These are phyloP conservation scores for Drosophila differens DNA, from an alignment of 2,888 invertebrate genomes.

Conservation along the genomic window DNA sequence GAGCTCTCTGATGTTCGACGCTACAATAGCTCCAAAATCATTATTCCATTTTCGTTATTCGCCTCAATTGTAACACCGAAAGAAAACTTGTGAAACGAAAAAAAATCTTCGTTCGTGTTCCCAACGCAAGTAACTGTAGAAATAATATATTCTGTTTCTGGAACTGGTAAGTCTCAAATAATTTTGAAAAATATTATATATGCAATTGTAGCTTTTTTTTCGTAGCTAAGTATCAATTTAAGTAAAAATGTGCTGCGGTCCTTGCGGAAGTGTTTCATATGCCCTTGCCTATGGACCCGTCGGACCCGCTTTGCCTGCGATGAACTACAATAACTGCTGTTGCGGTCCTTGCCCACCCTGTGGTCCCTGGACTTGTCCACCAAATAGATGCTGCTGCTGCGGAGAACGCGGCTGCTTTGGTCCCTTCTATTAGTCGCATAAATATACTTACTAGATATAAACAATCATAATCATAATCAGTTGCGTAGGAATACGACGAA, in stretches of 20 bases:
- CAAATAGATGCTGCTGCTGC: slow-evolving; percentile 61
- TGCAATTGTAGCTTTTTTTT: background rate
- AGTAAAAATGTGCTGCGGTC: slow-evolving; percentile 53
- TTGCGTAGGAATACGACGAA: slow-evolving; percentile 24
- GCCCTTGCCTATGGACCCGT: slow-evolving; percentile 68
- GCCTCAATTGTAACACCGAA: slow-evolving; percentile 26
- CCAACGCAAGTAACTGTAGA: slow-evolving; percentile 12
- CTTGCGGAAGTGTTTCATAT: slow-evolving; percentile 70
- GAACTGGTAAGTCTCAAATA: slow-evolving; percentile 25
- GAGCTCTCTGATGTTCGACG: background rate
- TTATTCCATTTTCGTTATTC: slow-evolving; percentile 33
- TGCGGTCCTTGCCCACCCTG: slow-evolving; percentile 69
- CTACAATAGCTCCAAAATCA: background rate
- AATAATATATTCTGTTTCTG: background rate
- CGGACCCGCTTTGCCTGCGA: slow-evolving; percentile 68
- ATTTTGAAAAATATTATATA: accelerated
- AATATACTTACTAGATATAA: background rate
- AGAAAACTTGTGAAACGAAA: slow-evolving; percentile 30
- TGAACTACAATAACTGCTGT: slow-evolving; percentile 70
- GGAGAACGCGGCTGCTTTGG: slow-evolving; percentile 69
- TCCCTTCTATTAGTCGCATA: slow-evolving; percentile 53
- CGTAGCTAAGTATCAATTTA: background rate
- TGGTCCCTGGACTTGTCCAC: slow-evolving; percentile 74
- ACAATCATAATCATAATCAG: background rate
- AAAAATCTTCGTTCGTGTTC: slow-evolving; percentile 42